Evolutionary conservation across 2,113 vertebrate species (phyloP).

Genomic region (Actenoides hombroni): DNA sequence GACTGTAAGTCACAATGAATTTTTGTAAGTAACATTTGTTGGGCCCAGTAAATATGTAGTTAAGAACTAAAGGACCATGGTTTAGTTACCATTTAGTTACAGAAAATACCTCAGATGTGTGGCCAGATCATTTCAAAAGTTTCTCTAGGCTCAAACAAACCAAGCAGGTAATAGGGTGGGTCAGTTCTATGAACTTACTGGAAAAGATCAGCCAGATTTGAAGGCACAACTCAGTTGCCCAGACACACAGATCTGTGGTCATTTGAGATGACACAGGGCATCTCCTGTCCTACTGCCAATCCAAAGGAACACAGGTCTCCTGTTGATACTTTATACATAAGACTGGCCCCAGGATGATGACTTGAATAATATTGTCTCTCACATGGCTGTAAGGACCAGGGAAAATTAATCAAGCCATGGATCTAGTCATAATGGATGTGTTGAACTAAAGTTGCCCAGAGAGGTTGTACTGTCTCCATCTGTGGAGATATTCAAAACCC

Average conservation of each 20-base stretch:
- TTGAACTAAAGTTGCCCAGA: background rate
- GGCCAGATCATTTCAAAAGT: background rate
- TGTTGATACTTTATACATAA: background rate
- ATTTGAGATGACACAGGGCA: background rate
- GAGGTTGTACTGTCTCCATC: background rate
- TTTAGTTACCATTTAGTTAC: background rate
- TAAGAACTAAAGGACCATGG: background rate
- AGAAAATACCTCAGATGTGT: background rate
- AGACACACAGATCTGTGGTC: background rate
- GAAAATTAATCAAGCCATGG: background rate
- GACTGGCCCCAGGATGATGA: accelerated
- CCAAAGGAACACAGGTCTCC: background rate
- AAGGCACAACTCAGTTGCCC: background rate
- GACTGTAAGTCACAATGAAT: background rate
- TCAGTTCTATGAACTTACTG: background rate
- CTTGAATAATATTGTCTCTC: background rate
- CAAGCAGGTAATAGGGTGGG: background rate
- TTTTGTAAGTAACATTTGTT: background rate
- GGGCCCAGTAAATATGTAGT: background rate
- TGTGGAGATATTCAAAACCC: background rate
- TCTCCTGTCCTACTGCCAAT: background rate
- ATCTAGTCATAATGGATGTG: background rate
- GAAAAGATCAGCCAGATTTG: background rate
- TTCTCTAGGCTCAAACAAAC: background rate
- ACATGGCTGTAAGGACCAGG: background rate